Percentiles rank a stretch among this genome's conserved stretches.
Evolutionary conservation across 2,888 invertebrate species (phyloP).

Genomic region (Pterostichus madidus): DNA sequence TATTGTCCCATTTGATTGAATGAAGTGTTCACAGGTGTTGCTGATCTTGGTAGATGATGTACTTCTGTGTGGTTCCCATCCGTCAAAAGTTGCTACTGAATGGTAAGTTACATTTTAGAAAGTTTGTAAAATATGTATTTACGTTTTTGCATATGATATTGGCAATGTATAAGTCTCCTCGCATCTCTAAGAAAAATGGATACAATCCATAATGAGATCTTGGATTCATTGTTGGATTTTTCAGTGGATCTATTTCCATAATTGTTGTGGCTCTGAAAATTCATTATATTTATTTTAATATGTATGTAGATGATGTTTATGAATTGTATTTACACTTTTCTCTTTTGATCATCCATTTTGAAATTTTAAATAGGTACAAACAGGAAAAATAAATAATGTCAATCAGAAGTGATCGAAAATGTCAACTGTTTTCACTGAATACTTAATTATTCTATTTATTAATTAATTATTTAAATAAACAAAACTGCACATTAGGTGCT

Average conservation of each 20-base stretch:
- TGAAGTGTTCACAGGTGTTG: too few relatives aligned
- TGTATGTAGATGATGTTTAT: neutral
- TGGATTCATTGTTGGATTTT: slow-evolving; percentile 68
- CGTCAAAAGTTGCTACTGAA: too few relatives aligned
- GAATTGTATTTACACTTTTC: neutral
- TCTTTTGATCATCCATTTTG: slow-evolving; percentile 3
- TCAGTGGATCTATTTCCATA: slow-evolving; percentile 69
- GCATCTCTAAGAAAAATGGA: slow-evolving; percentile 69
- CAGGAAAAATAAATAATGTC: neutral
- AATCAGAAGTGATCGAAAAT: too few relatives aligned
- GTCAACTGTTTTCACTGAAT: too few relatives aligned
- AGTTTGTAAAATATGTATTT: neutral
- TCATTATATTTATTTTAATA: slow-evolving; percentile 4
- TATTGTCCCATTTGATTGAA: too few relatives aligned
- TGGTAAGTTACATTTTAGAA: too few relatives aligned
- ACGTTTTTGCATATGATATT: slow-evolving; percentile 22
- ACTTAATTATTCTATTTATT: neutral
- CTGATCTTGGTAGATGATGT: too few relatives aligned
- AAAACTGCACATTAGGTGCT: too few relatives aligned
- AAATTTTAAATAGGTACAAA: neutral
- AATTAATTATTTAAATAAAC: neutral
- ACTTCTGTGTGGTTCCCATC: too few relatives aligned
- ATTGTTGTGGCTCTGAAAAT: slow-evolving; percentile 68
- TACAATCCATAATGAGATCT: slow-evolving; percentile 70
- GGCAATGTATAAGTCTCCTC: slow-evolving; percentile 69